phyloP scores from a whole-genome alignment of 2,113 vertebrate species.

The Leptosomus discolor region DNA sequence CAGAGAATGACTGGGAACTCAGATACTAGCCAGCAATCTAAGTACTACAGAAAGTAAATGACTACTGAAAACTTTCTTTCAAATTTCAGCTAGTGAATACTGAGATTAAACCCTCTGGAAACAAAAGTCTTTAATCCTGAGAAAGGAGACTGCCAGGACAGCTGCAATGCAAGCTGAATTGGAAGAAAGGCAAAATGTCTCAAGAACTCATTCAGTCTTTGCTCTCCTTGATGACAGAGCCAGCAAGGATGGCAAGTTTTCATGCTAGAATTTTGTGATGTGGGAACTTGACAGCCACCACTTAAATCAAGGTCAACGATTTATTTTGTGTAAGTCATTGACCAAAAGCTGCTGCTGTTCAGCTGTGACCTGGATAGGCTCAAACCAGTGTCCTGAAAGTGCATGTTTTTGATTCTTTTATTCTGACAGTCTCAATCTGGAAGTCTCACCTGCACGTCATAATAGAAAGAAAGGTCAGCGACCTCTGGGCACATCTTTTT shows the following conservation, averaged over 20 bases:
- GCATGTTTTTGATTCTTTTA: not conserved
- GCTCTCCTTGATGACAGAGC: not conserved
- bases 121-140: constrained; percentile 7
- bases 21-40: not conserved
- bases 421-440: not conserved
- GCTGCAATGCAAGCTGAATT: not conserved
- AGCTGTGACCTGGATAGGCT: not conserved
- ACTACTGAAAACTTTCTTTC: not conserved
- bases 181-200: constrained; percentile 6
- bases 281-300: not conserved
- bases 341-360: not conserved
- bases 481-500: not conserved
- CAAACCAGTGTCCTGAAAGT: not conserved
- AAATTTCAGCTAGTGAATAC: constrained; percentile 1
- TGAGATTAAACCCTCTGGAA: not conserved
- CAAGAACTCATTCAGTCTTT: constrained; percentile 8
- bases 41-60: not conserved
- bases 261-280: not conserved
- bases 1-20: not conserved
- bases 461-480: not conserved
- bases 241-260: not conserved
- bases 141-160: not conserved
- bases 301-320: not conserved
- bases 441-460: not conserved
- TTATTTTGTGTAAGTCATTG: not conserved